A percentile compares a stretch with the other conserved stretches of the same genome.
These are phyloP conservation scores for Vombatus ursinus DNA, from an alignment of 2,113 vertebrate species.

Conservation along the genomic window DNA sequence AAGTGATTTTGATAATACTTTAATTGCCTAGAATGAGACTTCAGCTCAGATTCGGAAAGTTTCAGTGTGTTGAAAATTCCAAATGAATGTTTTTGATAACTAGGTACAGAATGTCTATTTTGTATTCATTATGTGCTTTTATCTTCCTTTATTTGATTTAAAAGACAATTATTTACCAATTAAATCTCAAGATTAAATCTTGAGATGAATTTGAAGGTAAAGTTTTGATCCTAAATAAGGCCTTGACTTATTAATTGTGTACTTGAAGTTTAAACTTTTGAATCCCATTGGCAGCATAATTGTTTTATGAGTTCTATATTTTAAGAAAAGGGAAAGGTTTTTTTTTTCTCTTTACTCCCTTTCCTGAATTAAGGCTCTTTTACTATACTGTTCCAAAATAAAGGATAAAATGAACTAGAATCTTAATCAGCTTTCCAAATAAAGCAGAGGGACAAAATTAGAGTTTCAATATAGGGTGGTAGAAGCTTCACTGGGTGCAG, in stretches of 20 bases:
- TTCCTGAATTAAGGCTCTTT: background rate
- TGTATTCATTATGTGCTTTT: background rate
- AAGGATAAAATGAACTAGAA: background rate
- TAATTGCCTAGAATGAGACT: background rate
- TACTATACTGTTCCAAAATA: background rate
- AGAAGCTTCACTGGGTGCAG: background rate
- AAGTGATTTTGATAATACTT: background rate
- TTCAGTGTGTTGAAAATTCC: background rate
- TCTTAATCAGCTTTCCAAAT: background rate
- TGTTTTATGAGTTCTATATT: background rate
- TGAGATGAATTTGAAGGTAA: background rate
- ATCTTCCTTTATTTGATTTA: background rate
- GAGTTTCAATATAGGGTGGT: background rate
- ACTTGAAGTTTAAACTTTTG: background rate
- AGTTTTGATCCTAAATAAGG: background rate
- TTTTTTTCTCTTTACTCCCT: background rate
- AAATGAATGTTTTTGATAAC: background rate
- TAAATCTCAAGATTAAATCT: background rate
- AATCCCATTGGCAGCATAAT: background rate
- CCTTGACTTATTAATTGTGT: background rate
- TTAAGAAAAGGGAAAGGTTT: background rate
- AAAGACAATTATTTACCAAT: background rate
- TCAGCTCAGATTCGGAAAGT: background rate
- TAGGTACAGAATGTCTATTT: background rate
- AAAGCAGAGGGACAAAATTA: background rate